These are phyloP conservation scores for Perizoma affinitatum DNA, from an alignment of 2,888 invertebrate genomes.

Conservation along the genomic window DNA sequence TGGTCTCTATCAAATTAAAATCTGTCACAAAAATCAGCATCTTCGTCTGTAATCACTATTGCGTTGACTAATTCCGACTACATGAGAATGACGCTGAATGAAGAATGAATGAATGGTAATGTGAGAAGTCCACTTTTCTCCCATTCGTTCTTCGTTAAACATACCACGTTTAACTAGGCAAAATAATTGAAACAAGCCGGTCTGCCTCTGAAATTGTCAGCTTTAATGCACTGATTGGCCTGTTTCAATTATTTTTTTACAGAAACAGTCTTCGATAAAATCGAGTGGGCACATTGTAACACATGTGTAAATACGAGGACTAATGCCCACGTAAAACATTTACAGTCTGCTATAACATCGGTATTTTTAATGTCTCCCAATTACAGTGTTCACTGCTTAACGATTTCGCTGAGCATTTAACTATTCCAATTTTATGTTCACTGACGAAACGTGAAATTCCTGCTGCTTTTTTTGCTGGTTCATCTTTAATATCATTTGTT, in stretches of 20 bases:
- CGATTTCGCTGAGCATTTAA: slow-evolving; percentile 78
- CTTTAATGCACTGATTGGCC: too few species aligned
- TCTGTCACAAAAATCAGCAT: too few species aligned
- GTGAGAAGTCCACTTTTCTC: too few species aligned
- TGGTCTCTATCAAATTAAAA: too few species aligned
- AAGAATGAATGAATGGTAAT: slow-evolving; percentile 9
- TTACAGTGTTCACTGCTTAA: slow-evolving; percentile 79
- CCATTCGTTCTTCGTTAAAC: too few species aligned
- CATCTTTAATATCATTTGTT: slow-evolving; percentile 6
- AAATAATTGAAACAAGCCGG: too few species aligned
- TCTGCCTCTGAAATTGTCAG: too few species aligned
- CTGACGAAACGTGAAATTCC: slow-evolving; percentile 68
- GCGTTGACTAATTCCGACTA: background rate
- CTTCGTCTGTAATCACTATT: too few species aligned
- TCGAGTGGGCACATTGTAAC: slow-evolving; percentile 66
- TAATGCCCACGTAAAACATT: slow-evolving; percentile 77
- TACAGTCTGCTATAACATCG: slow-evolving; percentile 78
- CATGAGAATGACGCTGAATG: background rate
- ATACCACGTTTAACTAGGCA: too few species aligned
- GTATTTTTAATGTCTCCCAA: slow-evolving; percentile 82
- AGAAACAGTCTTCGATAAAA: slow-evolving; percentile 12
- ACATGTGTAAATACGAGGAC: slow-evolving; percentile 72
- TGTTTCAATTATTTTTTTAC: too few species aligned
- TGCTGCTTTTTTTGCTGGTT: slow-evolving; percentile 24
- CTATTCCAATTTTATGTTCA: slow-evolving; percentile 81